phyloP scores from a whole-genome alignment of 2,113 vertebrate species.

The Pterophyllum scalare region DNA sequence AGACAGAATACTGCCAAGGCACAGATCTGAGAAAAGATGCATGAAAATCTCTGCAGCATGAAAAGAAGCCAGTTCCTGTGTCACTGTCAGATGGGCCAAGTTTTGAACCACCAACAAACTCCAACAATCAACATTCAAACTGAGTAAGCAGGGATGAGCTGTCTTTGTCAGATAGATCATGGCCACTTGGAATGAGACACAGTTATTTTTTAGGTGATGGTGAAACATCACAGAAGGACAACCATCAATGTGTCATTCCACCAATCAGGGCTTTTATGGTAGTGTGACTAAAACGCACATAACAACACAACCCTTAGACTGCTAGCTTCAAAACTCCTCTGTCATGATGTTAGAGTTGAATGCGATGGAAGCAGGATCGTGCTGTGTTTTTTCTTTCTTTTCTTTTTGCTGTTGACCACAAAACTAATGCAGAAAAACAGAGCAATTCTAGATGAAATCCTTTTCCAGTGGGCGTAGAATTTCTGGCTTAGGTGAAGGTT shows the following conservation, averaged over 20 bases:
- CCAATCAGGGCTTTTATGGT: neutral
- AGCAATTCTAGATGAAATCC: neutral
- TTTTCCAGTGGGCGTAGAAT: neutral
- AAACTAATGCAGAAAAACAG: neutral
- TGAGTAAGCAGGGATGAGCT: neutral
- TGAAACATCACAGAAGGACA: neutral
- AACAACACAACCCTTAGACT: neutral
- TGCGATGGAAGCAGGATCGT: neutral
- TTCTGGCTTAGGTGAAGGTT: neutral
- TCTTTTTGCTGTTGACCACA: neutral
- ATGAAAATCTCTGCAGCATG: neutral
- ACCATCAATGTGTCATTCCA: neutral
- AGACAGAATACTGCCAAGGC: neutral
- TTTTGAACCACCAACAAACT: neutral
- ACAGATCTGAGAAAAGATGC: neutral
- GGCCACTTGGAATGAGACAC: neutral
- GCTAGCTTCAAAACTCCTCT: neutral
- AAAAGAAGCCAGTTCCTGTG: neutral
- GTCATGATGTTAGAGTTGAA: neutral
- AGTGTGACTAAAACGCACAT: neutral
- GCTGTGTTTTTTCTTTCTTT: neutral
- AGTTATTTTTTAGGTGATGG: neutral
- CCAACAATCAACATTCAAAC: neutral
- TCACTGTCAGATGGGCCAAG: neutral
- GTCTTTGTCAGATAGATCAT: neutral